Conservation (phyloP, 2,888 invertebrate species). For the Neoscelio sp. region DNA sequence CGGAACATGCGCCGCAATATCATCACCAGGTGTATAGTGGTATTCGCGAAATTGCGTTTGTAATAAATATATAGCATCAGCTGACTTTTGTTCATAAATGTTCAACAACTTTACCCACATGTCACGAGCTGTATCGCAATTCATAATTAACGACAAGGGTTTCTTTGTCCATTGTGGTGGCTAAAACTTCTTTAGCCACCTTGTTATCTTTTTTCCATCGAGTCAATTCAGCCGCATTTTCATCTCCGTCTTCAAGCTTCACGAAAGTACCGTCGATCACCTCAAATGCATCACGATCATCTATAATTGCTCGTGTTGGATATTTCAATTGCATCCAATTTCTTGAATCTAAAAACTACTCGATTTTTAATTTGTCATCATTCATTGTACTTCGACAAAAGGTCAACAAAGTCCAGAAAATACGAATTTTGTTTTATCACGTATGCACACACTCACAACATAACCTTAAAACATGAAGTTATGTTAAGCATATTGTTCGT, state of each 20-base stretch:
- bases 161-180: constrained; percentile 40
- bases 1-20: constrained; percentile 43
- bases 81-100: constrained; percentile 32
- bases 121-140: constrained; percentile 45
- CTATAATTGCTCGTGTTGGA: constrained; percentile 29
- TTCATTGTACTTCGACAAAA: constrained; percentile 33
- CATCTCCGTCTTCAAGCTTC: constrained; percentile 5
- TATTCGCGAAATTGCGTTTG: constrained; percentile 42
- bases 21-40: constrained; percentile 18
- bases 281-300: constrained; percentile 40
- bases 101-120: constrained; percentile 51
- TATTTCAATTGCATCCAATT: constrained; percentile 46
- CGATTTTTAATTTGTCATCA: constrained; percentile 47
- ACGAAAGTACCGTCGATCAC: constrained; percentile 29
- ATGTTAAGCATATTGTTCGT: too few species aligned
- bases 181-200: constrained; percentile 28
- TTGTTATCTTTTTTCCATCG: constrained; percentile 46
- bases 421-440: too few species aligned
- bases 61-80: constrained; percentile 28
- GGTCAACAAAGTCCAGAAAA: constrained; percentile 43
- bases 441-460: too few species aligned
- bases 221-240: constrained; percentile 69
- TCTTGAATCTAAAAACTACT: constrained; percentile 29
- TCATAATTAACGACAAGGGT: constrained; percentile 37
- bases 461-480: too few species aligned